phyloP scores from a whole-genome alignment of 2,888 invertebrate species.

The Synergus umbraculus region DNA sequence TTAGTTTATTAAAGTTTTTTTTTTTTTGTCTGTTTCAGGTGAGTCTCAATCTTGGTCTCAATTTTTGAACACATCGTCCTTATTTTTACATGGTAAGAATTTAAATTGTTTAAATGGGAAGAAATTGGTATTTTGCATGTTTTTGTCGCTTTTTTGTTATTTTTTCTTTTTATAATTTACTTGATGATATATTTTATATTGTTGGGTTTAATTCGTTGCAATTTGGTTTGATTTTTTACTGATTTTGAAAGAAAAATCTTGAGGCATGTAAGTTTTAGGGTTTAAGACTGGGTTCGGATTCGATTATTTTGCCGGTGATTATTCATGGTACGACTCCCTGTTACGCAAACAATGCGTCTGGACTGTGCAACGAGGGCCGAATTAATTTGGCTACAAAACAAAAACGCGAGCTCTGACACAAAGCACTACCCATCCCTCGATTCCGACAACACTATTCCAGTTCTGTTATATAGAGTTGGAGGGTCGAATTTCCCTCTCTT shows the following conservation, averaged over 20 bases:
- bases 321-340: slow-evolving; percentile 43
- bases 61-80: background rate
- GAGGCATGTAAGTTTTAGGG: background rate
- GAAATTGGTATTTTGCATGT: background rate
- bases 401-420: slow-evolving; percentile 53
- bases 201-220: background rate
- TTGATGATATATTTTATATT: background rate
- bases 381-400: slow-evolving; percentile 57
- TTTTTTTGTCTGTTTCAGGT: slow-evolving; percentile 29
- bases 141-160: background rate
- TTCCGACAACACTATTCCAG: background rate
- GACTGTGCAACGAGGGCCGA: slow-evolving; percentile 43
- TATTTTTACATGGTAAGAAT: background rate
- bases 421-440: slow-evolving; percentile 37
- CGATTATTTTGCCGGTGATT: slow-evolving; percentile 42
- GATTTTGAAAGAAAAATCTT: background rate
- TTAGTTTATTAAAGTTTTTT: background rate
- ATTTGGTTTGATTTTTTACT: background rate
- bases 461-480: background rate
- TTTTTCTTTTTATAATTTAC: background rate
- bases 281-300: slow-evolving; percentile 1
- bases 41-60: slow-evolving; percentile 20
- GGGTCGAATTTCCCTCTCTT: background rate
- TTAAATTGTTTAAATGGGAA: too few relatives aligned
- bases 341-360: slow-evolving; percentile 48